These are phyloP conservation scores for Apogon hyalosoma DNA, from an alignment of 2,797 vertebrate species.

Conservation along the genomic window DNA sequence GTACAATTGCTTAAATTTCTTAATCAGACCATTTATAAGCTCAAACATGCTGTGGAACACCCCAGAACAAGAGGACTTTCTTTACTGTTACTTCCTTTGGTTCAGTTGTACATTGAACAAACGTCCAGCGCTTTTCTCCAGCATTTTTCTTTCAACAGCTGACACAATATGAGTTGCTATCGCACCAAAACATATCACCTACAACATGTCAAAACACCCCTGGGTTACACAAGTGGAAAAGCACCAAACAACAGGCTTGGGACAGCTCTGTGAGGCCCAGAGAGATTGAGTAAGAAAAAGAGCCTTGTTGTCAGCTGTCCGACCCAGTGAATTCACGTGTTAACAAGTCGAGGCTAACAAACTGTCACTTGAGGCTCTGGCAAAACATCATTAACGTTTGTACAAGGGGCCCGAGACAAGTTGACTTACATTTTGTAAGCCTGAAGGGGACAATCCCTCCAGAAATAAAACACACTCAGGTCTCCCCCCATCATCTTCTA, in stretches of 20 bases:
- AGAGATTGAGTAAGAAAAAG: conserved; percentile 42
- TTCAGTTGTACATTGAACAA: conserved; percentile 30
- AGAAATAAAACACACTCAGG: conserved; percentile 55
- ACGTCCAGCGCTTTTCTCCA: conserved; percentile 17
- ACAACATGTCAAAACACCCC: conserved; percentile 68
- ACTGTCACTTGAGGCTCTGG: conserved; percentile 66
- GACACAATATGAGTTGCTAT: conserved; percentile 23
- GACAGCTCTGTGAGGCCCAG: conserved; percentile 37
- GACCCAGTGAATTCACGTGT: conserved; percentile 35
- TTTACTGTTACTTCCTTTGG: conserved; percentile 21
- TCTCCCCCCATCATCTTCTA: conserved; percentile 32
- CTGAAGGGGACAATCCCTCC: conserved; percentile 60
- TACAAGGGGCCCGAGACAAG: conserved; percentile 51
- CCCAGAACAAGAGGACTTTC: conserved; percentile 55
- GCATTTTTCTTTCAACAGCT: conserved; percentile 47
- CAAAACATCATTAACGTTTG: conserved; percentile 72
- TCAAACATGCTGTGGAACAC: conserved; percentile 43
- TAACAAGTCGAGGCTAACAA: conserved; percentile 67
- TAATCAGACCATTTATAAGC: conserved; percentile 76
- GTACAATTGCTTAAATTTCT: conserved; percentile 70
- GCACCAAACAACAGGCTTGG: conserved; percentile 46
- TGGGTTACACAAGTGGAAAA: conserved; percentile 49
- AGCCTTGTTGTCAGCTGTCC: conserved; percentile 66
- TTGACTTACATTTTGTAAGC: conserved; percentile 59
- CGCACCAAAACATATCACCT: conserved; percentile 65